Evolutionary conservation across 2,888 invertebrate genomes (phyloP), one percentile per base, ranked within the genome.

Genomic region (Bellardia pandia): DNA sequence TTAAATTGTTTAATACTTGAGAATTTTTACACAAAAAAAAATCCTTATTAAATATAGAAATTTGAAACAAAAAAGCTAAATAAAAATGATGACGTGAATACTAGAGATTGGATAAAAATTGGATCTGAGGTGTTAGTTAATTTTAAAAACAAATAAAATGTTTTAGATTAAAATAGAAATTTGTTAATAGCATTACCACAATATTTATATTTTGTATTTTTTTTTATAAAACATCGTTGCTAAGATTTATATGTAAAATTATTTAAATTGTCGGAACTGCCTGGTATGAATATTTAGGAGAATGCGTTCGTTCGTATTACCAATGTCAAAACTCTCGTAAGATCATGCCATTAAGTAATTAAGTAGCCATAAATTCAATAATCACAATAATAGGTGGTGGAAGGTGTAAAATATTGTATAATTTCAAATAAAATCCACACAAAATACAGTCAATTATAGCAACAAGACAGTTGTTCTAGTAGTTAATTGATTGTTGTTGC

Each of bases 271-370:
- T 58, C 16, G 60, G 8, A 48, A 13, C 30, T 48, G 60, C 60
- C 33, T 45, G 45, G 33, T 60, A 48, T 53, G 16, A 8, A 56
- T 56, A 9, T 62, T 33, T 33, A 48, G 30, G 33, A 16, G 30
- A 14, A 9, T 64, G 14, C 13, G 33, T 45, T 37, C 13, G 33
- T 45, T 37, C 14, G 51, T 53, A 30, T 8, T 30, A n/a, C 37
- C 66, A 78, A 78, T 84, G 78, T 66, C 64, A 66, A 45, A 66
- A 72, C 48, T 72, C 66, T 74, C 58, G 72, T 77, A 77, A 64
- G 23, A 48, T 72, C 13, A 30, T 64, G 11, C 23, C 48, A 53
- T 77, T 71, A 76, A 76, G 37, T 62, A 53, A 76, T 71, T 51
- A 84, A 84, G 40, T 64, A 51, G 13, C 23, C 16, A 74, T 60